Conservation (phyloP, 2,888 invertebrate genomes). For the Lagria hirta region DNA sequence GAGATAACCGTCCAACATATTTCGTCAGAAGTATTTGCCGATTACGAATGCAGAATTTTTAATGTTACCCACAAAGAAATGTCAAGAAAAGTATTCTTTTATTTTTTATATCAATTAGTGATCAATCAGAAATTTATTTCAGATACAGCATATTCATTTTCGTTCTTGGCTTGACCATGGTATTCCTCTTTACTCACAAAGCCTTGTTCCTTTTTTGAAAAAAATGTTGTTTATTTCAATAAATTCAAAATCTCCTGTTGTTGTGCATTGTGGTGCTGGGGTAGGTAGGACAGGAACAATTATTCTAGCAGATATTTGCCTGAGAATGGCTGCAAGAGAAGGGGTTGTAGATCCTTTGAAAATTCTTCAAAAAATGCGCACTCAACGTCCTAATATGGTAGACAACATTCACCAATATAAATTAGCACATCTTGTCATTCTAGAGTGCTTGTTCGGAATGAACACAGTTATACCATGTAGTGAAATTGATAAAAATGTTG, state of each 20-base stretch:
- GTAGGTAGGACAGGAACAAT: constrained; percentile 65
- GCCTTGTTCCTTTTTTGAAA: constrained; percentile 48
- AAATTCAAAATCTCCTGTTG: constrained; percentile 49
- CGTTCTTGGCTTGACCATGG: constrained; percentile 59
- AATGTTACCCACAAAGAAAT: constrained; percentile 38
- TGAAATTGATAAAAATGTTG: constrained; percentile 39
- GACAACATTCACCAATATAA: constrained; percentile 55
- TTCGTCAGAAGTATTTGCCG: constrained; percentile 46
- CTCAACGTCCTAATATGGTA: constrained; percentile 51
- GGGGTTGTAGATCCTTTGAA: constrained; percentile 45
- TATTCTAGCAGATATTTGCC: constrained; percentile 59
- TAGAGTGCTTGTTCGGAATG: constrained; percentile 51
- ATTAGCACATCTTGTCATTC: constrained; percentile 53
- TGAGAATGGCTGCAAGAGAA: constrained; percentile 55
- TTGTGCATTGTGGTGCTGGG: constrained; percentile 64
- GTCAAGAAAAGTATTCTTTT: constrained; percentile 47
- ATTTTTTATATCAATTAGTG: too few species aligned
- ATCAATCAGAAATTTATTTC: too few species aligned
- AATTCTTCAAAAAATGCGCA: constrained; percentile 44
- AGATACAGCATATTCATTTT: constrained; percentile 57
- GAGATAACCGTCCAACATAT: constrained; percentile 46
- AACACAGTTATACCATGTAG: constrained; percentile 50
- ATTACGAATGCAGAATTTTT: constrained; percentile 50
- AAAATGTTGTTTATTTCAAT: constrained; percentile 49
- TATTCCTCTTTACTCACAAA: constrained; percentile 49